Conservation (phyloP, 2,888 invertebrate species). For the Leptopilina drosophilae region DNA sequence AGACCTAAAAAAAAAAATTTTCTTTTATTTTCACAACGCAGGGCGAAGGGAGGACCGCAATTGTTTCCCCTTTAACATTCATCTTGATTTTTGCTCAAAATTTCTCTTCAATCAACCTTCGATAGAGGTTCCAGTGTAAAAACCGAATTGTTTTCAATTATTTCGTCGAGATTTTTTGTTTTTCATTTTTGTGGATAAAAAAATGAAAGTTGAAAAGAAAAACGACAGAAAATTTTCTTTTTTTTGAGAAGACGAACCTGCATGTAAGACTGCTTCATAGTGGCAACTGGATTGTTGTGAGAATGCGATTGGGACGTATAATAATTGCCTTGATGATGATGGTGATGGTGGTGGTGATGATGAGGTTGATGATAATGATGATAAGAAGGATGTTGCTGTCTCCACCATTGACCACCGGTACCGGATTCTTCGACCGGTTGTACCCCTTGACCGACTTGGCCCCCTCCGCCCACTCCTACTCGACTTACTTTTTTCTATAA, state of each 20-base stretch:
- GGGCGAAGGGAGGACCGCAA: no score
- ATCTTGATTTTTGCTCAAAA: background rate
- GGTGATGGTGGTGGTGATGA: constrained; percentile 68
- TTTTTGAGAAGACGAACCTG: constrained; percentile 72
- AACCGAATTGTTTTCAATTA: background rate
- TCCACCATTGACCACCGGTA: constrained; percentile 74
- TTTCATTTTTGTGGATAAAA: background rate
- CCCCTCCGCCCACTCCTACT: constrained; percentile 73
- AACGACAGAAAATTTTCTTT: background rate
- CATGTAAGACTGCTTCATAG: constrained; percentile 78
- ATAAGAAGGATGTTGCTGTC: constrained; percentile 64
- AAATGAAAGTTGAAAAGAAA: constrained; percentile 24
- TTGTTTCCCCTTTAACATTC: no score
- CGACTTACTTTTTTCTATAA: constrained; percentile 76
- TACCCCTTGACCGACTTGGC: constrained; percentile 71
- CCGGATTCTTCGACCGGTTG: constrained; percentile 71
- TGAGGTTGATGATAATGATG: constrained; percentile 64
- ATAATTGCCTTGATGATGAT: constrained; percentile 73
- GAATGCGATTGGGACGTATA: constrained; percentile 74
- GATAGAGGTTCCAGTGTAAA: background rate
- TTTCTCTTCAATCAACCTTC: background rate
- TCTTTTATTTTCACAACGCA: no score
- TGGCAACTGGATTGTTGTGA: constrained; percentile 75
- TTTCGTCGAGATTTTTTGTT: background rate
- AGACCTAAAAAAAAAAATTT: no score